phyloP scores from a whole-genome alignment of 2,888 invertebrate genomes.

The Cenopis cana region DNA sequence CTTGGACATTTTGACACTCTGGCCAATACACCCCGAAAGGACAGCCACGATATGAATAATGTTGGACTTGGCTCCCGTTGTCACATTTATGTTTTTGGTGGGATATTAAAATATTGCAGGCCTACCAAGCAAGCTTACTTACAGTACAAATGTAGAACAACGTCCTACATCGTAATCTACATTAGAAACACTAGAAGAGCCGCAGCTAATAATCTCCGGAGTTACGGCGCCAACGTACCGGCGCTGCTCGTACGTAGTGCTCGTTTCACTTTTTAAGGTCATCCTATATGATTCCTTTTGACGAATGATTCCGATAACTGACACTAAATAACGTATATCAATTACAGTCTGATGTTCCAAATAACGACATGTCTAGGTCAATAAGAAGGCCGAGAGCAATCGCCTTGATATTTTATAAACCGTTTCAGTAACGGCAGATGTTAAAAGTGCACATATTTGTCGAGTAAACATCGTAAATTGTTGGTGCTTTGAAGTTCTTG shows the following conservation, averaged over 20 bases:
- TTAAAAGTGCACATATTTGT: conserved; percentile 67
- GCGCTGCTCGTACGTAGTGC: conserved; percentile 43
- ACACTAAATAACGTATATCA: conserved; percentile 56
- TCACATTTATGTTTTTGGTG: too few relatives aligned
- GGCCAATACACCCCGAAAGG: too few relatives aligned
- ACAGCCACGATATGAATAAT: too few relatives aligned
- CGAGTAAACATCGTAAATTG: conserved; percentile 67
- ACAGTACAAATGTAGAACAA: conserved; percentile 40
- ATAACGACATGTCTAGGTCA: conserved; percentile 71
- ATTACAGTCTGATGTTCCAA: conserved; percentile 61
- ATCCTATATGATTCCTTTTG: conserved; percentile 43
- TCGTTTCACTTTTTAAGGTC: conserved; percentile 51
- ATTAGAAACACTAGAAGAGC: conserved; percentile 45
- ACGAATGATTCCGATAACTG: conserved; percentile 47
- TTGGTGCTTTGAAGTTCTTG: conserved; percentile 61
- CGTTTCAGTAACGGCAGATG: conserved; percentile 59
- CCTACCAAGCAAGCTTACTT: conserved; percentile 15
- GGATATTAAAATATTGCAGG: background rate
- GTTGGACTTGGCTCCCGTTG: too few relatives aligned
- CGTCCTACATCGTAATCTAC: conserved; percentile 45
- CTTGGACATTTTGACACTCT: too few relatives aligned
- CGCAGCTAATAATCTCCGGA: conserved; percentile 38
- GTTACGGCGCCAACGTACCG: conserved; percentile 44
- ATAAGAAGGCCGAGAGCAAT: conserved; percentile 62
- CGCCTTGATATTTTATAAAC: conserved; percentile 69